Evolutionary conservation across 1,140 invertebrate species (phyloP), one percentile per base, ranked within the genome.

Genomic region (Heliconius himera): DNA sequence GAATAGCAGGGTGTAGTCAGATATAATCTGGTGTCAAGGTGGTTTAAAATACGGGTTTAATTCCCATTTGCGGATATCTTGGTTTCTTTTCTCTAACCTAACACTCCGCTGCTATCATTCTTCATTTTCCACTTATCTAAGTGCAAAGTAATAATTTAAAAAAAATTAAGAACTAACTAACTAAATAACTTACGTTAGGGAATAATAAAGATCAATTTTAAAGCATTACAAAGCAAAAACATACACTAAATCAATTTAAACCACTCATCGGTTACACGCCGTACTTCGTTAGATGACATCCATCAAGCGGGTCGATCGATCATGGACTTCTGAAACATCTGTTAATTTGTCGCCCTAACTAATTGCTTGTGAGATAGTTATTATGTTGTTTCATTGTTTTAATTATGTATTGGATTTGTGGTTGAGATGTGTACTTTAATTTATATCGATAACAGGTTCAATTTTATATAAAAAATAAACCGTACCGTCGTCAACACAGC

Each of bases 331-430:
- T 66, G 29, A 66, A 66, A 66, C 56, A 72, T 41, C 38, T 72
- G 71, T 72, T 72, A 72, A 72, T 72, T 72, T 72, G 33, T 72
- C 71, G 56, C n/a, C n/a, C n/a, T n/a, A n/a, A n/a, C n/a, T n/a
- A n/a, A n/a, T n/a, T 66, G 56, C n/a, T 29, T 22, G 9, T 66
- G 29, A 29, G 56, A 29, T 66, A 66, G 22, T 66, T 66, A 66
- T 66, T 66, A 66, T 66, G 56, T 66, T 26, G 56, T 66, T 66
- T 66, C 56, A 66, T 66, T 66, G 56, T 66, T 66, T 66, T 20
- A 66, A 66, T 4, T 26, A 13, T 11, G 8, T 66, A 26, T 66
- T 29, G 22, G 56, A 11, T 66, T 22, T 13, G 22, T 66, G 8
- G 56, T 29, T 46, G 41, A 13, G 41, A 46, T 46, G 41, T 46